A percentile compares a stretch with the other conserved stretches of the same genome.
Conservation (phyloP, 2,888 invertebrate species). For the Stenichneumon culpator region DNA sequence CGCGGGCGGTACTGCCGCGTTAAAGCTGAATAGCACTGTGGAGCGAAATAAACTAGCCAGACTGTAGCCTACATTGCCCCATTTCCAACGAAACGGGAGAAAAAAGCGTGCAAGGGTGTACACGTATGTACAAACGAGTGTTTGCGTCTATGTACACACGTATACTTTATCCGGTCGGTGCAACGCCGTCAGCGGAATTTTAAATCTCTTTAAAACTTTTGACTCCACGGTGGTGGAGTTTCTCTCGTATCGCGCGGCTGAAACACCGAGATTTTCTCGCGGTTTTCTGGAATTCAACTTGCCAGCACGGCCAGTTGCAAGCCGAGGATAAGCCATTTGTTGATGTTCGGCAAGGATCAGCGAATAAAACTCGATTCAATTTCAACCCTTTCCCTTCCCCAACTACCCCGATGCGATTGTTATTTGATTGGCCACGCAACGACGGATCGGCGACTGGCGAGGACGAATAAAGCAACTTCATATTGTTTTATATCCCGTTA, state of each 20-base stretch:
- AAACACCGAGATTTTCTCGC: conserved; percentile 53
- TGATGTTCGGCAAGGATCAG: conserved; percentile 38
- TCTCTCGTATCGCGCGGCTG: background rate
- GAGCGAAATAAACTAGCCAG: conserved; percentile 73
- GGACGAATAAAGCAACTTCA: background rate
- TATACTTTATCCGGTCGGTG: conserved; percentile 66
- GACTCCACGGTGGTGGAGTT: conserved; percentile 11
- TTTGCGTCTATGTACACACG: conserved; percentile 37
- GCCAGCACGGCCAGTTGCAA: background rate
- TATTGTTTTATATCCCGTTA: background rate
- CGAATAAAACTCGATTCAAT: conserved; percentile 43
- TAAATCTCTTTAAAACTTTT: conserved; percentile 76
- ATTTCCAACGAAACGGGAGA: conserved; percentile 25
- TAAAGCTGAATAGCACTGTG: conserved; percentile 40
- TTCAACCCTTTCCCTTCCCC: conserved; percentile 5
- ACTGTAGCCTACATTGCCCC: conserved; percentile 53
- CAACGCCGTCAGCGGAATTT: conserved; percentile 77
- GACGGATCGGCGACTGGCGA: background rate
- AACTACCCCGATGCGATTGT: conserved; percentile 19
- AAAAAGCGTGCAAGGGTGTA: conserved; percentile 1
- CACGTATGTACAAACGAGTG: background rate
- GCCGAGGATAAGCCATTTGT: conserved; percentile 37
- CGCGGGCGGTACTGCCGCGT: conserved; percentile 38
- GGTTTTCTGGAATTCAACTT: conserved; percentile 27
- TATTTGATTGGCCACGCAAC: background rate